Percentiles rank a stretch among this genome's conserved stretches.
Evolutionary conservation across 2,888 invertebrate species (phyloP).

Genomic region (Bugulina stolonifera): DNA sequence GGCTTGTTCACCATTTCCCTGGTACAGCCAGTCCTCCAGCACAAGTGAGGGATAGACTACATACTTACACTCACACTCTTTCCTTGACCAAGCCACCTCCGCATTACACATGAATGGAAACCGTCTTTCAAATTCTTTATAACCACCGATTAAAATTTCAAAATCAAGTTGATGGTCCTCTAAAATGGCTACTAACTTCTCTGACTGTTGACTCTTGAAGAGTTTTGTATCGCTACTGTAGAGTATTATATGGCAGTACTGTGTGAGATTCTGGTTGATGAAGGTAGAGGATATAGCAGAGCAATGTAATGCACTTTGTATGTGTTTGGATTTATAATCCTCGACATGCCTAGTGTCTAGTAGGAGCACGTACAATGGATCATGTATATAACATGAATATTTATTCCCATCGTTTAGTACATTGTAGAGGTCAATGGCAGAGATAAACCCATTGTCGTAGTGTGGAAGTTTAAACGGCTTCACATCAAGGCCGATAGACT

Average conservation of each 20-base stretch:
- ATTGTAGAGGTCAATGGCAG: conserved; percentile 41
- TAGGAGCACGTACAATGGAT: conserved; percentile 42
- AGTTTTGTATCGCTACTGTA: conserved; percentile 38
- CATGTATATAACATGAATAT: conserved; percentile 41
- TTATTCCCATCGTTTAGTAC: conserved; percentile 43
- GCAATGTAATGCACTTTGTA: conserved; percentile 35
- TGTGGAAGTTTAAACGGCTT: background rate
- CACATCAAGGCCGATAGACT: background rate
- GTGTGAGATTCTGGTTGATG: conserved; percentile 29
- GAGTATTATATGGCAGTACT: conserved; percentile 38
- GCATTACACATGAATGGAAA: conserved; percentile 36
- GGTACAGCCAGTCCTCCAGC: conserved; percentile 38
- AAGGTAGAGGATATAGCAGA: conserved; percentile 29
- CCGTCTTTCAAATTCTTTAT: conserved; percentile 32
- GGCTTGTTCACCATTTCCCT: conserved; percentile 44
- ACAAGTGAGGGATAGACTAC: conserved; percentile 43
- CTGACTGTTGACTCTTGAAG: conserved; percentile 4
- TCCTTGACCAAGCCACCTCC: conserved; percentile 27
- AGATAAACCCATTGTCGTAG: conserved; percentile 34
- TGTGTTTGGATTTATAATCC: conserved; percentile 33
- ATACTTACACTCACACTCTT: conserved; percentile 31
- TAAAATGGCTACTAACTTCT: background rate
- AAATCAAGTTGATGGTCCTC: conserved; percentile 31
- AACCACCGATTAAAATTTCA: conserved; percentile 36
- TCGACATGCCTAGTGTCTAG: conserved; percentile 38